Base-by-base conservation (phyloP, 2,888 invertebrate species). In the Rhogogaster chlorosoma region DNA sequence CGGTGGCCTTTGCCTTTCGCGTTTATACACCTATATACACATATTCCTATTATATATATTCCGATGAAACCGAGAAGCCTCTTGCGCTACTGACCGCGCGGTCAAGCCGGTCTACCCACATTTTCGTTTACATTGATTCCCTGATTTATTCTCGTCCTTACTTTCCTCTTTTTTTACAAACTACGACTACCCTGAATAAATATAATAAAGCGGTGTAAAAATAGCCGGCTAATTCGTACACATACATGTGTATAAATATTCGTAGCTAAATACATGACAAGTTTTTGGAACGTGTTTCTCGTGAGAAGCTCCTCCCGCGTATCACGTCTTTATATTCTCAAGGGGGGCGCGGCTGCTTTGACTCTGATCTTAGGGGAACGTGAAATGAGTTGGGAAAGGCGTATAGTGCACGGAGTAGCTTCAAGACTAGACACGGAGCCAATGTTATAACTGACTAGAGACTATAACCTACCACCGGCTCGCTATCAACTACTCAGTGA, bases 331-430 rank as follows among this genome's bases (percentile, higher is more conserved):
- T 26, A n/a, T 15, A 22, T 67, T 67, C 67, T 32, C 29, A 26
- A 42, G 38, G n/a, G 22, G 15, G 49, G 29, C 29, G 53, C 57
- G 36, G 32, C 61, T 71, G 32, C 38, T 77, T 77, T 77, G 77
- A 38, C 78, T 78, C 78, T 78, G 78, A 78, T 78, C 57, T 61
- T 67, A 71, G 71, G 71, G 71, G 38, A 71, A 71, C n/a, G 42
- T 38, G 36, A 71, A 71, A 71, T 71, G 38, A 36, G 38, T 38
- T 71, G 71, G 2, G 71, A 36, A 71, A 71, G 71, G 71, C 71
- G 70, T 70, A 61, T 1, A 6, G 18, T n/a, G 9, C 15, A 45
- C 45, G 49, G 49, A 49, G 49, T 49, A n/a, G 49, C 49, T 49
- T 49, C 6, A n/a, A 49, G n/a, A 49, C n/a, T n/a, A n/a, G n/a